Evolutionary conservation across 2,113 vertebrate species (phyloP).

Genomic region (Aleadryas rufinucha): DNA sequence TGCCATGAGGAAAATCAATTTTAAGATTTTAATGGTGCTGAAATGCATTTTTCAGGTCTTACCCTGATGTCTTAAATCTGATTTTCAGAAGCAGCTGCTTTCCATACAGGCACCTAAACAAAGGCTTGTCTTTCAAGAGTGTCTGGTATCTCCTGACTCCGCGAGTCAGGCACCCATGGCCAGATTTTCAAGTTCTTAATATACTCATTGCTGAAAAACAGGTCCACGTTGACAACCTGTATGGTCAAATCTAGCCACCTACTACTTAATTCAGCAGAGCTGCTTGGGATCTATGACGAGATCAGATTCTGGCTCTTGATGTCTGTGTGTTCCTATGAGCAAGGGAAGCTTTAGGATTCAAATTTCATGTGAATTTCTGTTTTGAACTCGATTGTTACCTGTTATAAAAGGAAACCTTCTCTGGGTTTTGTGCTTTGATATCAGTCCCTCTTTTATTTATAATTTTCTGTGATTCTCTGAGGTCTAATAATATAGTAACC

Average conservation of each 20-base stretch:
- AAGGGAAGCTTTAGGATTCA: background rate
- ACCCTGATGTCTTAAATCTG: background rate
- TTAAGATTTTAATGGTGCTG: background rate
- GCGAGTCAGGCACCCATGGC: background rate
- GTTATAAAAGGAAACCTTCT: background rate
- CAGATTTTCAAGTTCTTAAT: conserved; percentile 46
- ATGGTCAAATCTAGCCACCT: background rate
- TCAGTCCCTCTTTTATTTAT: background rate
- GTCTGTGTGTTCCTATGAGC: background rate
- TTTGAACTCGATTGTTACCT: background rate
- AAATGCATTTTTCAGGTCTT: background rate
- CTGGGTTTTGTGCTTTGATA: background rate
- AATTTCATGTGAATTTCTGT: background rate
- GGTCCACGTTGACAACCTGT: background rate
- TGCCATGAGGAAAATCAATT: background rate
- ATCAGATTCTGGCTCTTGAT: background rate
- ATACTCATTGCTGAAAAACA: conserved; percentile 14
- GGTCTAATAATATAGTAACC: background rate
- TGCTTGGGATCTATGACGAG: background rate
- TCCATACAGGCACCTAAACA: background rate
- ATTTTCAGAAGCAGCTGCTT: background rate
- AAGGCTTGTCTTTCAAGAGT: background rate
- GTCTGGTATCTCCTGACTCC: background rate
- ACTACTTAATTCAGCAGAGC: background rate
- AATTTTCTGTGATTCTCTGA: background rate